Evolutionary conservation across 64 coral and sea anemone genomes (phyloP).

Genomic region (Pocillopora verrucosa): DNA sequence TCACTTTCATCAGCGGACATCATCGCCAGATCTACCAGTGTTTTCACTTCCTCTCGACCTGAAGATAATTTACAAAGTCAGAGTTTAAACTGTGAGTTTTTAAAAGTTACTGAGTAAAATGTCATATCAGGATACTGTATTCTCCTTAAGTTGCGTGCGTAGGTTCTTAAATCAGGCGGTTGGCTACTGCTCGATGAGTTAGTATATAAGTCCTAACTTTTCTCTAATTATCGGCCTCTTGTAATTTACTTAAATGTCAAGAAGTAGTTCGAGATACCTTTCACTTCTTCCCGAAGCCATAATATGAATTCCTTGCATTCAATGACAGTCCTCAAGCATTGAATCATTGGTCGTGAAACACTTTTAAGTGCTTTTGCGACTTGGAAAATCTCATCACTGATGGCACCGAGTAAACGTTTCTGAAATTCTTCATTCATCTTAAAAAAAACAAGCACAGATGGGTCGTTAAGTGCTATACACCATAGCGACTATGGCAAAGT

Average conservation of each 20-base stretch:
- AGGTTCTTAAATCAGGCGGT: too few species aligned
- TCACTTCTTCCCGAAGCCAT: constrained; percentile 55
- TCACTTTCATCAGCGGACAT: constrained; percentile 75
- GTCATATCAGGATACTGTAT: background rate
- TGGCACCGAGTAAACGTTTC: background rate
- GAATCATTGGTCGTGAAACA: constrained; percentile 14
- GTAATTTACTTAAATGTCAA: too few species aligned
- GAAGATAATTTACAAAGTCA: background rate
- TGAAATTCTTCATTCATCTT: constrained; percentile 35
- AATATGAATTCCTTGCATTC: constrained; percentile 54
- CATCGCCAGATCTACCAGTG: constrained; percentile 77
- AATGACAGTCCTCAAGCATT: constrained; percentile 63
- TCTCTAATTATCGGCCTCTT: too few species aligned
- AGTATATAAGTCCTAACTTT: too few species aligned
- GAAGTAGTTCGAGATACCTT: constrained; percentile 10
- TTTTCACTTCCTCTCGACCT: constrained; percentile 65
- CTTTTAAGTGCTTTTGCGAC: constrained; percentile 28
- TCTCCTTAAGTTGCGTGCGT: too few species aligned
- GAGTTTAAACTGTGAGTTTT: background rate
- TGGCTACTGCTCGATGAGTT: too few species aligned
- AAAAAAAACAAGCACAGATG: too few species aligned
- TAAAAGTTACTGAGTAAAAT: background rate
- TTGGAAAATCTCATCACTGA: constrained; percentile 33
- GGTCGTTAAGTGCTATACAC: too few species aligned
- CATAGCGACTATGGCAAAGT: too few species aligned